Evolutionary conservation across 2,113 vertebrate genomes (phyloP).

Genomic region (Stercorarius parasiticus): DNA sequence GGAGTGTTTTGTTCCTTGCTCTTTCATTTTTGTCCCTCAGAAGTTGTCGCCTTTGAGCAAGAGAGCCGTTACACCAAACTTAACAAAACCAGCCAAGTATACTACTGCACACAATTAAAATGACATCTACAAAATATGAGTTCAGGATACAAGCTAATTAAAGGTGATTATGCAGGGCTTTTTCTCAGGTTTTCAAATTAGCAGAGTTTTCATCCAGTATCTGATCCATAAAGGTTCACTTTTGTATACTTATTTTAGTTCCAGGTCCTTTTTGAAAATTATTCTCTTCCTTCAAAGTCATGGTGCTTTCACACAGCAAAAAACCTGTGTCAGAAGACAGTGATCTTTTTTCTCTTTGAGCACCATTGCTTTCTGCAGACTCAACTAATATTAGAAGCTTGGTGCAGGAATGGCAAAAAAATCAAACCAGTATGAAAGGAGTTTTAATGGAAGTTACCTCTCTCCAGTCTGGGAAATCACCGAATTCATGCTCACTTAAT

Average conservation of each 20-base stretch:
- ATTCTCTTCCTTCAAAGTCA: not conserved
- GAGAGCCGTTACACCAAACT: not conserved
- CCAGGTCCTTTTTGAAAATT: rapidly evolving
- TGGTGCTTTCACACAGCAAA: not conserved
- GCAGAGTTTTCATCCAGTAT: not conserved
- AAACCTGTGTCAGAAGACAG: not conserved
- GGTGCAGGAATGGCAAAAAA: not conserved
- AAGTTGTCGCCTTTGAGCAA: not conserved
- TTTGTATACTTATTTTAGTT: not conserved
- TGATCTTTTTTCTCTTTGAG: not conserved
- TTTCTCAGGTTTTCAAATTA: constrained; percentile 5
- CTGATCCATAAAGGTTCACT: not conserved
- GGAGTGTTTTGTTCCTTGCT: not conserved
- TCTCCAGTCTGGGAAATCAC: not conserved
- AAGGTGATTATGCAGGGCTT: not conserved
- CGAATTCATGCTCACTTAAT: not conserved
- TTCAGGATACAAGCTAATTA: not conserved
- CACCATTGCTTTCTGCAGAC: not conserved
- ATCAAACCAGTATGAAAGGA: not conserved
- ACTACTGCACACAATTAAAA: not conserved
- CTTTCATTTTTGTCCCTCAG: not conserved
- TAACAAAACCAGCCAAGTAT: not conserved
- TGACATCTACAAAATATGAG: not conserved
- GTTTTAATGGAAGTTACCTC: not conserved
- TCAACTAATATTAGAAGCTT: not conserved